These are phyloP conservation scores for Harpagifer antarcticus DNA, from an alignment of 2,797 vertebrate genomes.

Conservation along the genomic window DNA sequence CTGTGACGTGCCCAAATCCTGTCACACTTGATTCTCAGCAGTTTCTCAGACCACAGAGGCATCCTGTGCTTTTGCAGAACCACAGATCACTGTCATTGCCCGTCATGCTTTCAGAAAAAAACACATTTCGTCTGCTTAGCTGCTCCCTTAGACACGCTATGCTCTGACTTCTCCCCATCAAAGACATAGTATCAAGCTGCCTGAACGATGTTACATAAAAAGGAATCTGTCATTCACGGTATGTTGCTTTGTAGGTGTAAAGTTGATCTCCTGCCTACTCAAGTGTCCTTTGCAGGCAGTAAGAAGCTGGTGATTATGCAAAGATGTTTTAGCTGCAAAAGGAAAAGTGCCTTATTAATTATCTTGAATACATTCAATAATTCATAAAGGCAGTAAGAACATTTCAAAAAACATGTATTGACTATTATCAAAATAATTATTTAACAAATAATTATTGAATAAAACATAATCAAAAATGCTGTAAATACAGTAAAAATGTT, in stretches of 20 bases:
- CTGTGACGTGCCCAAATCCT: background rate
- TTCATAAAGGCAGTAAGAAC: slow-evolving; percentile 31
- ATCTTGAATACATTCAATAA: slow-evolving; percentile 35
- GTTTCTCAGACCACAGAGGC: slow-evolving; percentile 7
- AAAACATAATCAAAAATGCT: slow-evolving; percentile 28
- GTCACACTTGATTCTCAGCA: slow-evolving; percentile 1
- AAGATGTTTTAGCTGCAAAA: slow-evolving; percentile 36
- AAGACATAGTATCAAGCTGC: background rate
- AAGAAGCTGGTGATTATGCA: slow-evolving; percentile 41
- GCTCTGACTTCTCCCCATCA: slow-evolving; percentile 9
- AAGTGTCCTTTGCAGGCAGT: slow-evolving; percentile 25
- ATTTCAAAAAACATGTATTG: too few relatives aligned
- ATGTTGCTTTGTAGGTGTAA: slow-evolving; percentile 23
- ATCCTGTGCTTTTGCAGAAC: slow-evolving; percentile 7
- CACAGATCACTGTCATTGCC: slow-evolving; percentile 34
- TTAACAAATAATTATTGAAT: slow-evolving; percentile 12
- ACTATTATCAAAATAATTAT: slow-evolving; percentile 16
- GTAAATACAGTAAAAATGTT: slow-evolving; percentile 3
- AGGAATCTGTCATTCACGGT: slow-evolving; percentile 7
- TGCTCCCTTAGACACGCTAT: background rate
- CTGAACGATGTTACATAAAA: slow-evolving; percentile 10
- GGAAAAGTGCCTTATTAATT: slow-evolving; percentile 40
- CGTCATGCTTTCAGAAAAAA: background rate
- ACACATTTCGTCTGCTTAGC: background rate
- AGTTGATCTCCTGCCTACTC: slow-evolving; percentile 22